Evolutionary conservation across 1,140 invertebrate genomes (phyloP), one percentile per base, ranked within the genome.

Genomic region (Camponotus vicinus): DNA sequence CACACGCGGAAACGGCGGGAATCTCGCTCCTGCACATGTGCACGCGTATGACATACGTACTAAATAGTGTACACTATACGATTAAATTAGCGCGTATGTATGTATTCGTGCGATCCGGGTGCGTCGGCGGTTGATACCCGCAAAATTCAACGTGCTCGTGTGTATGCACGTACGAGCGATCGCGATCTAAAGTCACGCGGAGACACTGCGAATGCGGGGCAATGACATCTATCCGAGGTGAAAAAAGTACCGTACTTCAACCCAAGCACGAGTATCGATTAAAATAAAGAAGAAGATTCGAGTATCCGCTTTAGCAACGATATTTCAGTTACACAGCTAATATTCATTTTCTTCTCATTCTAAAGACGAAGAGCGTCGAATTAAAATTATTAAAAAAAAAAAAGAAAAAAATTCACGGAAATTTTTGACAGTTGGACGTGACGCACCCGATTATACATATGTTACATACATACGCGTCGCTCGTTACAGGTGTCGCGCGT

Each of bases 31-130:
- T 37, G 27, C 15, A 37, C 40, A 32, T 32, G 6, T 40, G 45
- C 2, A 9, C n/a, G 21, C 49, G 18, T 34, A 49, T 37, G 40
- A 18, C 5, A 27, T 21, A 55, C 7, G 13, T 67, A 45, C 11
- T 55, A 27, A 27, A 67, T 57, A 0, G 52, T 71, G 27, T 27
- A 27, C 27, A 27, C 27, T 27, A 34, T 82, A 21, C n/a, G 37
- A n/a, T 52, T 82, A 59, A 40, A 77, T 78, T 78, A 80, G n/a
- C n/a, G 21, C 37, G 45, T 67, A 5, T 49, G 34, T 79, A 69
- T 49, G 11, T 45, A 45, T 11, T 15, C 27, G 70, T 73, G 21
- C 71, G 34, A 59, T 37, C 27, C n/a, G 52, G n/a, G 7, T n/a
- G 34, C n/a, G 13, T 75, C 59, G 57, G 37, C 2, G 42, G 42